Base-by-base conservation (phyloP, 2,113 vertebrate species). In the Neolamprologus falcicula region DNA sequence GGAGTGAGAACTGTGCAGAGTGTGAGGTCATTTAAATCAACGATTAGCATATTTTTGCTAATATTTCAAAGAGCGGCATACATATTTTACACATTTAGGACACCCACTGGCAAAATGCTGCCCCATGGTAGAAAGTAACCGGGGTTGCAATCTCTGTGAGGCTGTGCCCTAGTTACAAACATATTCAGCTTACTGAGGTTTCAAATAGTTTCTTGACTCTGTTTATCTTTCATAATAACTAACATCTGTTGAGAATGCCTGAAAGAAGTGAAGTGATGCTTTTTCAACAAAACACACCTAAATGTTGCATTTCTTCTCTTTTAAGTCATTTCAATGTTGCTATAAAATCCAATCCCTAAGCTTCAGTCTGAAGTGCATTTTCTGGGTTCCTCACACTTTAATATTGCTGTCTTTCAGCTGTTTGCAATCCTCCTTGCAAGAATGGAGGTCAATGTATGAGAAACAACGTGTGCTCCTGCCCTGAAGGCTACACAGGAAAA, bases 351-450 rank as follows among this genome's bases (percentile, higher is more conserved):
- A 6, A 45, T 45, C 13, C 0, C 66, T 68, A 14, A 68, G 63
- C 35, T 40, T 40, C 63, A 68, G n/a, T 42, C 66, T 28, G 21
- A 21, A 21, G 14, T 19, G 3, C 26, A n/a, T 78, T 31, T 78
- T 31, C 26, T 17, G 0, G 0, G 16, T 78, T 50, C 19, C 5
- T 68, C 8, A 37, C 17, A 4, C 0, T 26, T 45, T 10, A 45
- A 6, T 9, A 1, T 21, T 28, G n/a, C 7, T 84, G 47, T 84
- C 83, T 86, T 35, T 37, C 92, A 99, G 98, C 98, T 61, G 88
- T 99, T 42, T 99, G 98, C 96, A 97, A 92, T 26, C 98, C 98
- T 0, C 96, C 97, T 4, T 99, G 98, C 95, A 98, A 98, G 95
- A 99, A 99, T 0, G 96, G 98, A 61, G 98, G 98, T 59, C 97